Conservation (phyloP, 2,113 vertebrate genomes). For the Hirundichthys speculiger region DNA sequence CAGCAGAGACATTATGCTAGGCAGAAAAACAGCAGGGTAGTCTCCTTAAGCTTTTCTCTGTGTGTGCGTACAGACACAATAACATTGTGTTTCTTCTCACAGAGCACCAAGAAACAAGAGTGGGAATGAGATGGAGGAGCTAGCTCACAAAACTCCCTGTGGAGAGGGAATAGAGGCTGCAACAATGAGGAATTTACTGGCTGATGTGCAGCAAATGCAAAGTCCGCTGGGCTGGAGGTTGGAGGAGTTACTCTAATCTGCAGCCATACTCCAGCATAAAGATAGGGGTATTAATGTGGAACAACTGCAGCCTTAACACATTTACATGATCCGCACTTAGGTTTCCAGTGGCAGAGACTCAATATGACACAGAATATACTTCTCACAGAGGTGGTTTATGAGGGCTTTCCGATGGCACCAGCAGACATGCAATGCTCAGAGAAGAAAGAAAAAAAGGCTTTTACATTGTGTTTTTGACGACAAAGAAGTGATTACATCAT, state of each 20-base stretch:
- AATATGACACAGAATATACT: conserved; percentile 90
- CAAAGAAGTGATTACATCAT: not conserved
- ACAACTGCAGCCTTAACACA: conserved; percentile 82
- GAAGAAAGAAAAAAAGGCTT: conserved; percentile 2
- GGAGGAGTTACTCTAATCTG: conserved; percentile 86
- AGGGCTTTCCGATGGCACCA: conserved; percentile 49
- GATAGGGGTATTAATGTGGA: conserved; percentile 89
- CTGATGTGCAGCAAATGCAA: conserved; percentile 76
- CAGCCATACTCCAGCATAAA: conserved; percentile 89
- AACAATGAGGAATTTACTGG: conserved; percentile 75
- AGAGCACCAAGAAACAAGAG: conserved; percentile 45
- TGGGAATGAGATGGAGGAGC: conserved; percentile 62
- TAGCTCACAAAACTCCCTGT: conserved; percentile 68
- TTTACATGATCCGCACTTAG: conserved; percentile 89
- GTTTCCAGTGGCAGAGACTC: conserved; percentile 79
- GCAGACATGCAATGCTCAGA: conserved; percentile 14
- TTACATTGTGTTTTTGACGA: conserved; percentile 30
- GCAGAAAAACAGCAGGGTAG: conserved; percentile 62
- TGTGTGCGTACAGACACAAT: conserved; percentile 46
- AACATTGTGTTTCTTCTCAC: conserved; percentile 48
- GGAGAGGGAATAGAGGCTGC: conserved; percentile 52
- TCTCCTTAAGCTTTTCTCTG: conserved; percentile 66
- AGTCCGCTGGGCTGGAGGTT: conserved; percentile 77
- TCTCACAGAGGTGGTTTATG: conserved; percentile 42
- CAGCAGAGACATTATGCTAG: conserved; percentile 68